Conservation (phyloP, 2,888 invertebrate species). For the Harmothoe impar region DNA sequence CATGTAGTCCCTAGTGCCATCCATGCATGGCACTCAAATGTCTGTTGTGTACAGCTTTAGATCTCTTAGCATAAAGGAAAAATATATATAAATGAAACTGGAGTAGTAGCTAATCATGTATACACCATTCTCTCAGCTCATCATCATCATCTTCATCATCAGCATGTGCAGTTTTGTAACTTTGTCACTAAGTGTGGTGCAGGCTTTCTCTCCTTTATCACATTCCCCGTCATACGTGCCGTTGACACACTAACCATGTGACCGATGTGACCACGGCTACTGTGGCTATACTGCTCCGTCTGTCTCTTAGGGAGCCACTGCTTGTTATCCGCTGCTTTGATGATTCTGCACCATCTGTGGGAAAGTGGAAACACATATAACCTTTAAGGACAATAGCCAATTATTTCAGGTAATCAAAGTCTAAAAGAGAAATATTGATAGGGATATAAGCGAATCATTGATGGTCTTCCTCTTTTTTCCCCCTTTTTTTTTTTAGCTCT, state of each 20-base stretch:
- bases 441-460: too few relatives aligned
- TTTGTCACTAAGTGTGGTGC: slow-evolving; percentile 50
- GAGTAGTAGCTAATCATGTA: slow-evolving; percentile 33
- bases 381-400: too few relatives aligned
- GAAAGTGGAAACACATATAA: neutral
- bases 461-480: too few relatives aligned
- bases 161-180: slow-evolving; percentile 47
- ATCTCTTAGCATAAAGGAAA: neutral
- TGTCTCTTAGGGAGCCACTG: slow-evolving; percentile 24
- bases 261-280: neutral
- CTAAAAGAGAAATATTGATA: too few relatives aligned
- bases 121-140: slow-evolving; percentile 48
- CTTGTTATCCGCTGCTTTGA: slow-evolving; percentile 50
- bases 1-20: too few relatives aligned
- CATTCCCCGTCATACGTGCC: slow-evolving; percentile 54
- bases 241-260: slow-evolving; percentile 42
- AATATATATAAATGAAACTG: neutral
- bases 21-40: too few relatives aligned
- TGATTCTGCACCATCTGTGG: slow-evolving; percentile 31
- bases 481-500: too few relatives aligned
- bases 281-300: slow-evolving; percentile 41
- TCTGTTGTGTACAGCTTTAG: too few relatives aligned
- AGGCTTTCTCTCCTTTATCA: slow-evolving; percentile 5
- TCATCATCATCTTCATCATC: neutral
- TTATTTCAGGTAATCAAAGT: too few relatives aligned